These are phyloP conservation scores for Tinamus guttatus DNA, from an alignment of 2,113 vertebrate genomes.

Conservation along the genomic window DNA sequence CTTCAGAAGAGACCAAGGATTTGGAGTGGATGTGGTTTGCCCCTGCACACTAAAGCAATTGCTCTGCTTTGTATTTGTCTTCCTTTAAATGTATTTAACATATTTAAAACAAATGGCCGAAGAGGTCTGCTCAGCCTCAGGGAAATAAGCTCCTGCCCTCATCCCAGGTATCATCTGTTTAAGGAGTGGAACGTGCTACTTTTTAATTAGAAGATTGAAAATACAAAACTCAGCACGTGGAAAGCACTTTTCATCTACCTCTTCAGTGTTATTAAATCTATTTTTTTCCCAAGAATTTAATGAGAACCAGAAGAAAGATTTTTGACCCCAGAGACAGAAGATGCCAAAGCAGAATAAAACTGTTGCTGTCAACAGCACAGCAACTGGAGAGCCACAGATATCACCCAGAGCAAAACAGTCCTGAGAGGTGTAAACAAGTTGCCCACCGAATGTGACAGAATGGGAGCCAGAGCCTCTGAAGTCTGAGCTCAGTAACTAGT, in stretches of 20 bases:
- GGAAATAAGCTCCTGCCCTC: neutral
- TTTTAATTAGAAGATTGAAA: neutral
- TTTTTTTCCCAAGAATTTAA: fast-evolving
- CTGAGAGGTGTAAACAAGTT: neutral
- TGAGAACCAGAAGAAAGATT: neutral
- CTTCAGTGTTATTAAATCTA: neutral
- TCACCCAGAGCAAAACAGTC: neutral
- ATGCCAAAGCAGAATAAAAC: neutral
- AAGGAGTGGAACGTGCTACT: neutral
- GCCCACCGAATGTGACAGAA: neutral
- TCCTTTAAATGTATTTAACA: neutral
- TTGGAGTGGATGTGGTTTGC: neutral
- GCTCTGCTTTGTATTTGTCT: neutral
- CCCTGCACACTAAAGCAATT: neutral
- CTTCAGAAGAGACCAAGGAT: neutral
- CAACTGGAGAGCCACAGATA: neutral
- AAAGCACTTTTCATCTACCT: neutral
- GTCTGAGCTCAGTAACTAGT: neutral
- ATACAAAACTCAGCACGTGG: neutral
- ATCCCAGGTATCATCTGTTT: neutral
- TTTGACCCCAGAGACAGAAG: neutral
- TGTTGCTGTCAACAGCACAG: neutral
- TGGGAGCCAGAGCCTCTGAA: neutral
- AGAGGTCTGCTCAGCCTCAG: neutral
- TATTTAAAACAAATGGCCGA: neutral